Base-by-base conservation (phyloP, 2,113 vertebrate genomes). In the Butorides virescens region DNA sequence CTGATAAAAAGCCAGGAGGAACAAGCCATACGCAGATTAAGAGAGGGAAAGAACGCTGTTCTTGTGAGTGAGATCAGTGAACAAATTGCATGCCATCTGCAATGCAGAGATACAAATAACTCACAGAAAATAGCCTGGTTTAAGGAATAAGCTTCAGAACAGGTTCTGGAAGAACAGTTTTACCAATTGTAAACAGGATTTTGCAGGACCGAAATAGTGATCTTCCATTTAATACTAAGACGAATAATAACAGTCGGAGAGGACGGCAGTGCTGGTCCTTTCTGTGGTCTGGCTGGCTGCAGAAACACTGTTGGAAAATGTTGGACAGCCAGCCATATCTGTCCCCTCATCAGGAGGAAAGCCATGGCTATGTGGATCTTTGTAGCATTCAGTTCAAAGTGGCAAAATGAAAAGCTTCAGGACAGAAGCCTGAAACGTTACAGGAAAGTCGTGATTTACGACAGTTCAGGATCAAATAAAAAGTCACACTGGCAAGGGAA, bases 61-160 rank as follows among this genome's bases (percentile, higher is more conserved):
- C 56, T 47, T 75, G 16, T 36, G 59, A 70, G 50, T 78, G 87
- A 95, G 15, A 90, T 39, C 47, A 56, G 80, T 53, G 62, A 93
- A 68, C 13, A 94, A 95, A 85, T 46, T 83, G 37, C 14, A 34
- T 83, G 55, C 89, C 74, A 85, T 93, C 90, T 94, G 90, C 62
- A 82, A 22, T 30, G 42, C 53, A 85, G 36, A 58, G 52, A 79
- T 65, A 76, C 53, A 97, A 92, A 90, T 92, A 96, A 70, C 92
- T 81, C 52, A 59, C n/a, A 84, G 56, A 78, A 92, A 86, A 90
- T 46, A 74, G 30, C 17, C 7, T 66, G 7, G 11, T 53, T 36
- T 65, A 70, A 77, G 83, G 42, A 88, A 53, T 53, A 72, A 76
- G 55, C 39, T 95, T 88, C 59, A 86, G 62, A 83, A 76, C 21